Conservation (phyloP, 1,140 invertebrate species). For the Drosophila teissieri region DNA sequence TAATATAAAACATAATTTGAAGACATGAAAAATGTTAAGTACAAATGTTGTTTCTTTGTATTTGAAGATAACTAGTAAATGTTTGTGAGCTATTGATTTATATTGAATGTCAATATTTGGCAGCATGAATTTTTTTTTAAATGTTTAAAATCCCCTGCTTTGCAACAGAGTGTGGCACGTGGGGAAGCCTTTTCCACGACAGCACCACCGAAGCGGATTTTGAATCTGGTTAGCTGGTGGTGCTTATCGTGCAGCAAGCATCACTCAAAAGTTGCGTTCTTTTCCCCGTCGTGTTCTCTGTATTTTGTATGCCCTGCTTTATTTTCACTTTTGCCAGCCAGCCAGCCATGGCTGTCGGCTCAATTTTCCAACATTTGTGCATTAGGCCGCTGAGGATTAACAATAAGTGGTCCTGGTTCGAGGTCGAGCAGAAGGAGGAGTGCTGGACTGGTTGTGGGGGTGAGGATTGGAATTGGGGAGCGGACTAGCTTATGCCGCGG, state of each 20-base stretch:
- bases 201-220: slow-evolving; percentile 40
- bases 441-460: not conserved
- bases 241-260: slow-evolving; percentile 76
- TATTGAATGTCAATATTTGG: no score
- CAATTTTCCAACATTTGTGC: slow-evolving; percentile 83
- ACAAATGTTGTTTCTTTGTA: no score
- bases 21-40: no score
- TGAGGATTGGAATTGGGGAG: not conserved
- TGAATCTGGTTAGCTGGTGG: slow-evolving; percentile 54
- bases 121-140: no score
- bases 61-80: no score
- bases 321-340: slow-evolving; percentile 31
- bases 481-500: slow-evolving; percentile 48
- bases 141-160: not conserved
- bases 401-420: slow-evolving; percentile 58
- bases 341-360: slow-evolving; percentile 55
- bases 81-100: no score
- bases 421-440: no score
- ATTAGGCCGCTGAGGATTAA: slow-evolving; percentile 80
- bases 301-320: slow-evolving; percentile 1
- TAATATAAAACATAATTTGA: no score
- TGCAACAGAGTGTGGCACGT: slow-evolving; percentile 35
- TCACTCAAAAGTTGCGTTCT: slow-evolving; percentile 77
- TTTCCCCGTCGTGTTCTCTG: slow-evolving; percentile 29
- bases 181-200: slow-evolving; percentile 43